These are phyloP conservation scores for Rhea pennata DNA, from an alignment of 2,113 vertebrate genomes.

Conservation along the genomic window DNA sequence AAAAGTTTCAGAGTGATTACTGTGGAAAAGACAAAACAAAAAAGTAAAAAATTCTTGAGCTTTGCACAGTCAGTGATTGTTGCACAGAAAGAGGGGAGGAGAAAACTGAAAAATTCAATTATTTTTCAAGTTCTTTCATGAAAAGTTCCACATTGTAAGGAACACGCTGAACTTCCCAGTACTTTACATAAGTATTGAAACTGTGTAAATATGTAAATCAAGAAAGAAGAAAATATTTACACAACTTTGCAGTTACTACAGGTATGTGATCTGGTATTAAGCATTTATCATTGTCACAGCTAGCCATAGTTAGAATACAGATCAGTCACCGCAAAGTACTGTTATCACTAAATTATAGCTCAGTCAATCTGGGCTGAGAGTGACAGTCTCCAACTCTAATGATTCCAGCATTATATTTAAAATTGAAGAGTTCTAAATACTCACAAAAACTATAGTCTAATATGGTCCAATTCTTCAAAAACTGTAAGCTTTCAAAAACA, in stretches of 20 bases:
- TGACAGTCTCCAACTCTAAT: neutral
- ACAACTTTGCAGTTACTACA: neutral
- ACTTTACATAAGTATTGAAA: neutral
- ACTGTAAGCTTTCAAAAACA: conserved; percentile 33
- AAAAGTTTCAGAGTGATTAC: neutral
- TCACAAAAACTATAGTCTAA: neutral
- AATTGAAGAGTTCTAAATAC: neutral
- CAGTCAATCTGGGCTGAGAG: neutral
- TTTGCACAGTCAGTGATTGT: neutral
- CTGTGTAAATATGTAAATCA: neutral
- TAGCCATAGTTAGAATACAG: neutral
- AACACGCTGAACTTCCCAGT: neutral
- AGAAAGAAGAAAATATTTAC: neutral
- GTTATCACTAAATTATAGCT: neutral
- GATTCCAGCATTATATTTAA: conserved; percentile 9
- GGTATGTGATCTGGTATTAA: neutral
- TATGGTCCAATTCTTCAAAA: conserved; percentile 17
- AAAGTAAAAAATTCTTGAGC: neutral
- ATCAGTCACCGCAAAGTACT: neutral
- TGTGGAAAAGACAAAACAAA: neutral
- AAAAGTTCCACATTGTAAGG: neutral
- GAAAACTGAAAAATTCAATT: neutral
- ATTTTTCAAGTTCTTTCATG: neutral
- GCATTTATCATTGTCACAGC: neutral
- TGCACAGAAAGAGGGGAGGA: neutral